Evolutionary conservation across 92 coral and sea anemone species (phyloP).

Genomic region (Zoanthus gigantus): DNA sequence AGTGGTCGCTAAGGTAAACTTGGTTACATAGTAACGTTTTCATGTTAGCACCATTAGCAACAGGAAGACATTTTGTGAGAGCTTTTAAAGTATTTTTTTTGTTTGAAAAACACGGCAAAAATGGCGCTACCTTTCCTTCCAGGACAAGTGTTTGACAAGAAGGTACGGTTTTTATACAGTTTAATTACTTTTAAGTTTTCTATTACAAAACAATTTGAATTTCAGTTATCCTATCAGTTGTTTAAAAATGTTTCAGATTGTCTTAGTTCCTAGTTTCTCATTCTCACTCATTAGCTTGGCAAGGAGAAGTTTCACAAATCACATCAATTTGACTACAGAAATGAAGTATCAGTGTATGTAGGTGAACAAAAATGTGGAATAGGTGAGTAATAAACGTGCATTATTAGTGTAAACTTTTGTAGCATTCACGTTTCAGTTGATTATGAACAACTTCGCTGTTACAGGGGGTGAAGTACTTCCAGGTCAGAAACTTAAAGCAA

Average conservation of each 20-base stretch:
- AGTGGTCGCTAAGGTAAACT: conserved; percentile 83
- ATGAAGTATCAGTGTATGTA: conserved; percentile 93
- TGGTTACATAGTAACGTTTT: conserved; percentile 64
- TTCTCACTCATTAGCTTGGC: conserved; percentile 77
- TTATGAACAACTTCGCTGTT: too few species aligned
- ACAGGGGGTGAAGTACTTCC: conserved; percentile 94
- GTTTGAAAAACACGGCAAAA: conserved; percentile 13
- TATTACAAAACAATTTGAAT: conserved; percentile 1
- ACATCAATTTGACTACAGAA: conserved; percentile 94
- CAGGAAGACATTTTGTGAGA: conserved; percentile 63
- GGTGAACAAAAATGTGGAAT: conserved; percentile 96
- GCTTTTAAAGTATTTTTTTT: not conserved
- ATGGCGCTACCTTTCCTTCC: conserved; percentile 99
- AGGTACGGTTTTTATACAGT: conserved; percentile 59
- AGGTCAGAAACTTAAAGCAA: conserved; percentile 88
- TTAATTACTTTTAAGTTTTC: not conserved
- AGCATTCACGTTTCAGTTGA: not conserved
- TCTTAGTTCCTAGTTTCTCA: not conserved
- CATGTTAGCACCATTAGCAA: conserved; percentile 73
- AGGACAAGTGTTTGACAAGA: conserved; percentile 96
- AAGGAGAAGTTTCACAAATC: conserved; percentile 95
- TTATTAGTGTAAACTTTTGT: not conserved
- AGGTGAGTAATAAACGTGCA: conserved; percentile 65
- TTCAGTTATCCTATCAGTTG: not conserved
- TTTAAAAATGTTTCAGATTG: not conserved